These are phyloP conservation scores for Premnoplex brunnescens DNA, from an alignment of 2,797 vertebrate species.

Conservation along the genomic window DNA sequence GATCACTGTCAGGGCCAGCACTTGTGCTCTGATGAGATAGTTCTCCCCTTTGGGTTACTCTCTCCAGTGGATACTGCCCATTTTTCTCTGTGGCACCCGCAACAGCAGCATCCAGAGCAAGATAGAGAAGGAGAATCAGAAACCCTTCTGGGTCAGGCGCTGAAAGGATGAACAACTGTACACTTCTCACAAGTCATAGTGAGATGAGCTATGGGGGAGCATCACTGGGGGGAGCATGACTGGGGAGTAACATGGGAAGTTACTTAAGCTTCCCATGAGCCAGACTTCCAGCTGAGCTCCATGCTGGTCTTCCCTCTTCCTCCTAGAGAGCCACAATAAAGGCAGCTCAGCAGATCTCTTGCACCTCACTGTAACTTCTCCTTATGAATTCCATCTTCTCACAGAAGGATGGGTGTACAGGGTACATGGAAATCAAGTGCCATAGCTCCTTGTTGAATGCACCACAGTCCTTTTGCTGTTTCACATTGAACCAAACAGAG, in stretches of 20 bases:
- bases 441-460: not conserved
- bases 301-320: slow-evolving; percentile 2
- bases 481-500: slow-evolving; percentile 17
- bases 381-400: slow-evolving; percentile 27
- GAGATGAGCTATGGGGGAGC: not conserved
- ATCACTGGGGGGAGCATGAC: not conserved
- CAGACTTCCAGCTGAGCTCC: slow-evolving; percentile 32
- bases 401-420: not conserved
- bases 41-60: not conserved
- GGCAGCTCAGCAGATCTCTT: slow-evolving; percentile 4
- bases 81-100: not conserved
- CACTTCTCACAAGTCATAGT: not conserved
- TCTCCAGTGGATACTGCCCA: not conserved
- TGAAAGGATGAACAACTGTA: not conserved
- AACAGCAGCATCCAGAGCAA: slow-evolving; percentile 23
- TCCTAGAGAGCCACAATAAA: not conserved
- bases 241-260: not conserved
- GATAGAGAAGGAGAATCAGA: not conserved
- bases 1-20: slow-evolving; percentile 42
- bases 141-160: slow-evolving; percentile 1
- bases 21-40: not conserved
- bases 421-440: slow-evolving; percentile 16
- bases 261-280: slow-evolving; percentile 36
- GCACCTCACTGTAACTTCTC: slow-evolving; percentile 20
- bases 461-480: slow-evolving; percentile 21